phyloP scores from a whole-genome alignment of 2,888 invertebrate species.

The Coronaproctus castanopsis region DNA sequence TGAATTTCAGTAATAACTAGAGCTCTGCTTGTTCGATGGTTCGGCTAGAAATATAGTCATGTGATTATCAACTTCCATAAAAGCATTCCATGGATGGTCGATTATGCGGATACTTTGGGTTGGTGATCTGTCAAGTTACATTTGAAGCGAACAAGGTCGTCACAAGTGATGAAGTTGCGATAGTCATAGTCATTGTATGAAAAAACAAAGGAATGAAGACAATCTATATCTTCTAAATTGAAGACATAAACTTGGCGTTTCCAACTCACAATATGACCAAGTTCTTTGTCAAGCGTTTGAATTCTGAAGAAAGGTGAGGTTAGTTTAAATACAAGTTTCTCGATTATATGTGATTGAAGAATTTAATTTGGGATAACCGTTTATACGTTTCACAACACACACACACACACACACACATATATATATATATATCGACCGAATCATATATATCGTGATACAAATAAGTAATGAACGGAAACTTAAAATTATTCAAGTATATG shows the following conservation, averaged over 20 bases:
- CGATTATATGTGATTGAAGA: background rate
- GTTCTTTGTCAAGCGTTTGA: background rate
- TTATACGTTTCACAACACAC: background rate
- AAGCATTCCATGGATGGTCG: background rate
- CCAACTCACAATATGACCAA: no score
- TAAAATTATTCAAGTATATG: no score
- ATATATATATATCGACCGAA: no score
- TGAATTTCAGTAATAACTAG: background rate
- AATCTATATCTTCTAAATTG: background rate
- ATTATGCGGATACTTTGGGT: background rate
- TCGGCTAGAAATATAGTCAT: background rate
- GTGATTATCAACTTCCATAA: background rate
- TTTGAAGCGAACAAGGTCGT: background rate
- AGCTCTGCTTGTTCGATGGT: no score
- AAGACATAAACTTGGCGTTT: no score
- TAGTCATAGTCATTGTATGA: background rate
- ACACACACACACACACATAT: no score
- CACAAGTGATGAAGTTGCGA: background rate
- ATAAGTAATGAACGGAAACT: no score
- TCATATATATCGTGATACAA: no score
- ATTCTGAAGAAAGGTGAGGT: background rate
- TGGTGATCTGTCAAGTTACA: background rate
- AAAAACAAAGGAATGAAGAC: background rate
- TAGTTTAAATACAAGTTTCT: background rate
- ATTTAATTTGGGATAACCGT: background rate